Base-by-base conservation (phyloP, 1,140 invertebrate genomes). In the Mactra quadrangularis region DNA sequence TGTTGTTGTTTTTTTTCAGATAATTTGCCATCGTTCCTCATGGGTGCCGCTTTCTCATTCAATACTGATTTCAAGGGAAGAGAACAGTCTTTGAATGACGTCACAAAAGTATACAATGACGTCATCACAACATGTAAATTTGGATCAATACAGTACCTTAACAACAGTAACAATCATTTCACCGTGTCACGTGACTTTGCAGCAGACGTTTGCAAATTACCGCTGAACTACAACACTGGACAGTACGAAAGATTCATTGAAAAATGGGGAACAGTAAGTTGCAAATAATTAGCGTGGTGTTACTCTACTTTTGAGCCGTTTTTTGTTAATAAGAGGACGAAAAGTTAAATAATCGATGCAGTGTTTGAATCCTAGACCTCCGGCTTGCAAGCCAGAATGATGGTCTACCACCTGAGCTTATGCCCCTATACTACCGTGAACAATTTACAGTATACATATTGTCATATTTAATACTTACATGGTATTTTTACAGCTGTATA, bases 211-310 rank as follows among this genome's bases (percentile, higher is more conserved):
- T 64, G 60, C n/a, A 3, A n/a, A 1, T 22, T 64, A 35, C 60
- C 60, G 25, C 35, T n/a, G n/a, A 19, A 64, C 4, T 6, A 17
- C 22, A 64, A 45, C 38, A 38, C 33, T 7, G 7, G 29, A 25
- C 33, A 41, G 11, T 15, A 41, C 38, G 35, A 64, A 11, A 64
- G 6, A 0, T 64, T 64, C 22, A 15, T 64, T 3, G 60, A 64
- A 17, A 64, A 64, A 25, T 64, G 60, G 60, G 60, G 60, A 25
- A 64, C 60, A 7, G 60, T 64, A 25, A 60, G 57, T 47, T n/a
- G n/a, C n/a, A n/a, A 17, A 47, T 47, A 9, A 47, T 9, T 7
- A 47, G 7, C 17, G 41, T 47, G 41, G 41, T 9, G 17, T 9
- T 47, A 17, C 7, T 47, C 7, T 7, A 47, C 7, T 47, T 47